Conservation (phyloP, 2,888 invertebrate species). For the Brachyptera risi region DNA sequence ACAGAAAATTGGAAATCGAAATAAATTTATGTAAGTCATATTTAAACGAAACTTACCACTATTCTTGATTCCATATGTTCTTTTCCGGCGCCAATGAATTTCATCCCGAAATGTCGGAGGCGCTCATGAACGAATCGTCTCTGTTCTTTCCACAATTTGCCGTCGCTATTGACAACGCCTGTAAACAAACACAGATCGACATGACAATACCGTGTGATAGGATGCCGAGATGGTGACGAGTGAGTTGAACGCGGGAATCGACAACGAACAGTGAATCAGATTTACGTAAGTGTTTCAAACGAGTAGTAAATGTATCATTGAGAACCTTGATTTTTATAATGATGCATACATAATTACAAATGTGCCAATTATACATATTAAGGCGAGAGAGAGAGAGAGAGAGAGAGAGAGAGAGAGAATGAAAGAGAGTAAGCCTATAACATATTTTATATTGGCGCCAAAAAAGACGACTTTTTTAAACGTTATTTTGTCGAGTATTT, state of each 20-base stretch:
- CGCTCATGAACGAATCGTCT: slow-evolving; percentile 82
- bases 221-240: no score
- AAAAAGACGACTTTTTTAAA: no score
- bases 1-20: neutral
- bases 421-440: no score
- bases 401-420: no score
- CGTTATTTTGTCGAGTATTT: no score
- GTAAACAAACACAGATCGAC: no score
- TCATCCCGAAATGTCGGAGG: slow-evolving; percentile 82
- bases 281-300: neutral
- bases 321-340: neutral
- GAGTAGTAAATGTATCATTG: neutral
- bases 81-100: slow-evolving; percentile 74
- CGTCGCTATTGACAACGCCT: slow-evolving; percentile 89
- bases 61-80: slow-evolving; percentile 80
- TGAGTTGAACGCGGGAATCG: neutral
- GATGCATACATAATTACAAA: neutral
- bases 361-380: neutral
- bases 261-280: neutral
- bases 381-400: no score
- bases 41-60: slow-evolving; percentile 56
- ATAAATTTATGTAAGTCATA: neutral
- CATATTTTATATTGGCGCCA: no score
- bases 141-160: slow-evolving; percentile 86
- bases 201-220: no score